Evolutionary conservation across 2,888 invertebrate species (phyloP).

Genomic region (Operophtera brumata): DNA sequence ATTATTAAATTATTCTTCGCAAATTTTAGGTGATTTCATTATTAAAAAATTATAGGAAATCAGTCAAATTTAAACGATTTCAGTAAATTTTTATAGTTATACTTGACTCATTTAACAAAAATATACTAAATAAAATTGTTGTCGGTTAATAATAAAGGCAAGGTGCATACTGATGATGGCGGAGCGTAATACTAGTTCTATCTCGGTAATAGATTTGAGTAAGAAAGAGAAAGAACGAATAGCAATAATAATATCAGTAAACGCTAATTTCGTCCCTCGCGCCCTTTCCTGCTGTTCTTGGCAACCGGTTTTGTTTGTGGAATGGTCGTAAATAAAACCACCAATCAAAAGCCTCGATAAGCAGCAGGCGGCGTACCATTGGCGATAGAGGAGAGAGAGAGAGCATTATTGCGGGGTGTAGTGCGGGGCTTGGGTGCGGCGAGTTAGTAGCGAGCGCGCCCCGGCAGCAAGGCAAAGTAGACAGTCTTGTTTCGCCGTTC

Average conservation of each 20-base stretch:
- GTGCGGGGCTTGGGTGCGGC: constrained; percentile 66
- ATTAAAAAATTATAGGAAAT: no score
- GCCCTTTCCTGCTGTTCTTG: constrained; percentile 73
- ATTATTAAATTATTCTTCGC: no score
- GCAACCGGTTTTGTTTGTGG: constrained; percentile 78
- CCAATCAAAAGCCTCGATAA: constrained; percentile 57
- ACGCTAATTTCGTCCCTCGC: constrained; percentile 73
- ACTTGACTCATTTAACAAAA: background rate
- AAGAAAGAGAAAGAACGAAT: constrained; percentile 52
- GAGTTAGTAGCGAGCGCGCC: constrained; percentile 56
- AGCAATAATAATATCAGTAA: constrained; percentile 61
- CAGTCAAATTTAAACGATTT: no score
- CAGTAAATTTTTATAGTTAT: no score
- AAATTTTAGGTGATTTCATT: no score
- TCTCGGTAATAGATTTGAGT: constrained; percentile 33
- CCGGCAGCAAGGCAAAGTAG: constrained; percentile 39
- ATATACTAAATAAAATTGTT: background rate
- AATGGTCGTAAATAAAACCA: constrained; percentile 64
- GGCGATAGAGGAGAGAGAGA: constrained; percentile 65
- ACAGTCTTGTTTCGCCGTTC: constrained; percentile 75
- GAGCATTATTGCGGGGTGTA: constrained; percentile 27
- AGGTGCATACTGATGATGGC: background rate
- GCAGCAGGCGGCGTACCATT: constrained; percentile 73
- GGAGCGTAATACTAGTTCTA: constrained; percentile 26
- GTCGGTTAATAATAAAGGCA: background rate